Evolutionary conservation across 2,113 vertebrate species (phyloP).

Genomic region (Recurvirostra avosetta): DNA sequence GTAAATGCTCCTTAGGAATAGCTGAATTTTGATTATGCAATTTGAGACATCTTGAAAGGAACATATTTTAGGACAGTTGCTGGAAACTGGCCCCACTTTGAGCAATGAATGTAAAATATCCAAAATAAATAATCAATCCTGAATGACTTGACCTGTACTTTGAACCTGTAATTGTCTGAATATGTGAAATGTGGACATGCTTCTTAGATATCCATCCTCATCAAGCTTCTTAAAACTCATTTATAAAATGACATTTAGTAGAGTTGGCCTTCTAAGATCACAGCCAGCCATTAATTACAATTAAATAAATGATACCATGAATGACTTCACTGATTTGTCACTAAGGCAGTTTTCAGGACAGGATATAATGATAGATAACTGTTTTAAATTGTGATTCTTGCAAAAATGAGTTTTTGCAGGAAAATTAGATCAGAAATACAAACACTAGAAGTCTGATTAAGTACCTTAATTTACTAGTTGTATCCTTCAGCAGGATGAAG

Average conservation of each 20-base stretch:
- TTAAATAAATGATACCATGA: background rate
- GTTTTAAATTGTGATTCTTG: background rate
- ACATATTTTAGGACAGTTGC: background rate
- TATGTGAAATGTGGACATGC: background rate
- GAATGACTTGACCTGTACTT: background rate
- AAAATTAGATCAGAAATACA: background rate
- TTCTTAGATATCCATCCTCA: background rate
- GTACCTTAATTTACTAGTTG: background rate
- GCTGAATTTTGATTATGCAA: background rate
- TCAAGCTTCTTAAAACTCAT: background rate
- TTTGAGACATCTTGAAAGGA: background rate
- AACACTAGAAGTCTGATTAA: background rate
- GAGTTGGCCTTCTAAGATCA: background rate
- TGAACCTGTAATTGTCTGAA: background rate
- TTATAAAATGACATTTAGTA: background rate
- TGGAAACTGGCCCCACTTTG: background rate
- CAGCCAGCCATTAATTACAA: background rate
- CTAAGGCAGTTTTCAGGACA: background rate
- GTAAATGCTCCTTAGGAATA: background rate
- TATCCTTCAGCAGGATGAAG: background rate
- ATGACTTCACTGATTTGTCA: background rate
- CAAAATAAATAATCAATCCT: background rate
- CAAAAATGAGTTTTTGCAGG: background rate
- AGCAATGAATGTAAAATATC: background rate
- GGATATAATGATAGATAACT: background rate